Evolutionary conservation across 92 coral and sea anemone species (phyloP), one percentile per base, ranked within the genome.

Genomic region (Pocillopora grandis): DNA sequence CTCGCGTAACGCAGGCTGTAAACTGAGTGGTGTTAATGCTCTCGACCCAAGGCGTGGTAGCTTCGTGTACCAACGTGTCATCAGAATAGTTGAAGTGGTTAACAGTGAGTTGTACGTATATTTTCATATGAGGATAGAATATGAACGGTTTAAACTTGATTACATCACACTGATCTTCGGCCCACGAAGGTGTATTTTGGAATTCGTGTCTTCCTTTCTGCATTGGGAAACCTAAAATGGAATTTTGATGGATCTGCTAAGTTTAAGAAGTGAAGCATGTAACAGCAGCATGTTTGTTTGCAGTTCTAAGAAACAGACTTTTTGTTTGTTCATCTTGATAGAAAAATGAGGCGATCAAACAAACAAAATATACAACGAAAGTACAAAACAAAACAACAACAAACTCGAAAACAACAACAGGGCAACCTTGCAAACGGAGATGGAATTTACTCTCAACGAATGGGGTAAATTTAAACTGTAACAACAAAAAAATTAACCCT

Each of bases 41-140:
- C 35, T 86, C 85, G 9, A 68, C 85, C 90, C 90, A 87, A 10
- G 86, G 80, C 12, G 81, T 83, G 3, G 86, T 75, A 9, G 90
- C 90, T 62, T 87, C 90, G 86, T 87, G 90, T 11, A 87, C 90
- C 16, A 74, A 60, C 6, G 59, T 15, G 16, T 58, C 69, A 20
- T 71, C 77, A 0, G 74, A 71, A 14, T 83, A 80, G 76, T 48
- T 72, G 72, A 21, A 33, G 84, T 90, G 86, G 65, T 80, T 81
- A 18, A 87, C 90, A 10, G 90, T 87, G 70, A 85, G 79, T 64
- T 87, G 93, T 15, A 87, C 84, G 82, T 87, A 86, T 36, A 90
- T 67, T n/a, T 81, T 88, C 70, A 82, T 87, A 37, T 71, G 87
- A 10, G 93, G 93, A 71, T 90, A 90, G 36, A 90, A 90, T 12